Conservation (phyloP, 2,113 vertebrate species). For the Rynchops niger region DNA sequence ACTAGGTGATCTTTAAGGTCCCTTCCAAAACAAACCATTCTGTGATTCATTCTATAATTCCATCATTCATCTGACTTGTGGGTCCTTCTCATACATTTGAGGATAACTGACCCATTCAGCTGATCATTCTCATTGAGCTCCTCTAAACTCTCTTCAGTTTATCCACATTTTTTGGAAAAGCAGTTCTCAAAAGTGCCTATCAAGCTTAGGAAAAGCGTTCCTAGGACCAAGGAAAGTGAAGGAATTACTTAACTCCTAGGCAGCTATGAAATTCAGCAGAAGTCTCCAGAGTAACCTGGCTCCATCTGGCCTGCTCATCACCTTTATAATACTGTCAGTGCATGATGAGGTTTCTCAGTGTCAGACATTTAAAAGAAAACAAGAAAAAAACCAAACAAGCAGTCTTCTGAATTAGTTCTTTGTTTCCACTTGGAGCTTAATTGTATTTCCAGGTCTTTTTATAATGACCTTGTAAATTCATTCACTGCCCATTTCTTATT, state of each 20-base stretch:
- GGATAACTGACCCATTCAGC: background rate
- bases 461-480: background rate
- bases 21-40: background rate
- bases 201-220: background rate
- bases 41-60: background rate
- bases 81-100: background rate
- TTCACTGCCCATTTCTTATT: background rate
- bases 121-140: background rate
- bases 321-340: background rate
- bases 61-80: background rate
- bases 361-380: background rate
- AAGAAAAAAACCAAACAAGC: background rate
- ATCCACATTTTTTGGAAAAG: background rate
- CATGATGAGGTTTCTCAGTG: background rate
- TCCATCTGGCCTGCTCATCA: background rate
- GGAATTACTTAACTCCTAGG: background rate
- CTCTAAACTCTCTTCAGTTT: background rate
- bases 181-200: background rate
- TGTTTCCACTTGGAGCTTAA: background rate
- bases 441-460: background rate
- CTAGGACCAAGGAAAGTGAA: background rate
- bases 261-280: background rate
- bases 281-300: background rate
- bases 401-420: background rate
- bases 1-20: background rate